Percentiles rank a stretch among this genome's conserved stretches.
These are phyloP conservation scores for Piprites chloris DNA, from an alignment of 2,113 vertebrate species.

Conservation along the genomic window DNA sequence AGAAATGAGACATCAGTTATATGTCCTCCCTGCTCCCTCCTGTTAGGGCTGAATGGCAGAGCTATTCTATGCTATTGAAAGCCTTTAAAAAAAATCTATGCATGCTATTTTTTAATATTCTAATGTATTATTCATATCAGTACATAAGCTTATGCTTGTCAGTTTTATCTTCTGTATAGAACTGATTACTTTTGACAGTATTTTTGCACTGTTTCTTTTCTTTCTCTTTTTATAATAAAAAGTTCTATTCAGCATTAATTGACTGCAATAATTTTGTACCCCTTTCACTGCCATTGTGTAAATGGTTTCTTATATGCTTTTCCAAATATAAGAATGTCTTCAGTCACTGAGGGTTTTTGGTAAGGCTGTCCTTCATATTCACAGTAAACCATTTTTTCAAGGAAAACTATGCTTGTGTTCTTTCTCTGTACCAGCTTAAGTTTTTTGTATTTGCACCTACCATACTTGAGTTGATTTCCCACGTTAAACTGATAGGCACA, in stretches of 20 bases:
- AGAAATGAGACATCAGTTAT: not conserved
- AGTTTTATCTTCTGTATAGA: constrained; percentile 75
- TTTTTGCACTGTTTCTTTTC: constrained; percentile 82
- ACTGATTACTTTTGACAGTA: constrained; percentile 83
- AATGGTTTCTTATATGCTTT: constrained; percentile 83
- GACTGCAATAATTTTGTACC: constrained; percentile 66
- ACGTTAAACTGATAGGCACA: not conserved
- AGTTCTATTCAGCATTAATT: constrained; percentile 69
- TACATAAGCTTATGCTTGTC: constrained; percentile 82
- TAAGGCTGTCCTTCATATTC: constrained; percentile 73
- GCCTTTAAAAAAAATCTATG: constrained; percentile 79
- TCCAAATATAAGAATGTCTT: constrained; percentile 73
- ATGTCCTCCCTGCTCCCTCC: not conserved
- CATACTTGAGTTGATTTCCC: not conserved
- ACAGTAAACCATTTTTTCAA: constrained; percentile 80
- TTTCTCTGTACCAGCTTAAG: not conserved
- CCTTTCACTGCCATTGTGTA: constrained; percentile 78
- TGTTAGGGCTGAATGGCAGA: constrained; percentile 19
- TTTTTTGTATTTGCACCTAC: not conserved
- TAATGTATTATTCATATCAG: constrained; percentile 81
- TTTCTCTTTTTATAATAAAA: constrained; percentile 76
- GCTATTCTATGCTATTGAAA: constrained; percentile 46
- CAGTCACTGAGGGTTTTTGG: constrained; percentile 72
- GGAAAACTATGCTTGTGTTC: not conserved
- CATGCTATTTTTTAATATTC: constrained; percentile 83